Percentiles rank a stretch among this genome's conserved stretches.
Evolutionary conservation across 2,113 vertebrate genomes (phyloP).

Genomic region (Triplophysa siluroides): DNA sequence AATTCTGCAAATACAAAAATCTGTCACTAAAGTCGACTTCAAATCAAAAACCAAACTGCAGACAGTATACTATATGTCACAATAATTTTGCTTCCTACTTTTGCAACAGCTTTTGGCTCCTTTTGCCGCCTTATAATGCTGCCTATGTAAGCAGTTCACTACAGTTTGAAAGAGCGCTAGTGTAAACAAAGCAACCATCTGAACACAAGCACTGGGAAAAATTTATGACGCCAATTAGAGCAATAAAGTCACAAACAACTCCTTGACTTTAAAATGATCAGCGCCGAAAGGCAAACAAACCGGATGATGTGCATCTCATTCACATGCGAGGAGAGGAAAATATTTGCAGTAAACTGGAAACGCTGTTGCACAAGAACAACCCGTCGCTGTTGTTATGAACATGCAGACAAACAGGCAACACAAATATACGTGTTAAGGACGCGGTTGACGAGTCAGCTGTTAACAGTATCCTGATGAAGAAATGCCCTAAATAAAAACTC

Average conservation of each 20-base stretch:
- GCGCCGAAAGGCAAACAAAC: slow-evolving; percentile 4
- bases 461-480: slow-evolving; percentile 53
- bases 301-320: neutral
- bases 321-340: slow-evolving; percentile 4
- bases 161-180: neutral
- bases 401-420: slow-evolving; percentile 23
- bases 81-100: neutral
- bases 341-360: neutral
- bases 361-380: neutral
- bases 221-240: slow-evolving; percentile 18
- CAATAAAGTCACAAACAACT: slow-evolving; percentile 9
- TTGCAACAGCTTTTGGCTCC: neutral
- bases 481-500: slow-evolving; percentile 62
- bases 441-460: slow-evolving; percentile 56
- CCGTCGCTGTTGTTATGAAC: neutral
- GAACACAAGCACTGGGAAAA: neutral
- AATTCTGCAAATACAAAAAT: neutral
- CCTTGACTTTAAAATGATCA: neutral
- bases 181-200: slow-evolving; percentile 51
- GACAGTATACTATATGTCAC: too few relatives aligned
- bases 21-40: too few relatives aligned
- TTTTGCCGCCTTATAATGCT: neutral
- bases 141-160: neutral
- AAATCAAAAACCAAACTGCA: too few relatives aligned
- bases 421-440: slow-evolving; percentile 43